These are phyloP conservation scores for Drosophila multiciliata DNA, from an alignment of 2,888 invertebrate species.

Conservation along the genomic window DNA sequence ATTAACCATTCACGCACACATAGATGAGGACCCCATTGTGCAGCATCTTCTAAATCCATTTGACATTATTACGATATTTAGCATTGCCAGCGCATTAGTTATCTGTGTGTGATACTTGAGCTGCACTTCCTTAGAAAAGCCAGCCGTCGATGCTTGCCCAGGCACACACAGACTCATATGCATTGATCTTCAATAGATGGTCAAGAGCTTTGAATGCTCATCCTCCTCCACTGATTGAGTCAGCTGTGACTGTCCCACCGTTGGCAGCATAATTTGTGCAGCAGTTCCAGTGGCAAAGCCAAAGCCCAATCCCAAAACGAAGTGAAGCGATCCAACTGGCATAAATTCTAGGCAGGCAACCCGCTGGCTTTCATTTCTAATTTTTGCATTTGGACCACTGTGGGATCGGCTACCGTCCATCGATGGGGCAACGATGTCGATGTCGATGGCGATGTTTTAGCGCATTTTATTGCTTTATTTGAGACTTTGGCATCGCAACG, in stretches of 20 bases:
- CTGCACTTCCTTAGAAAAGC: slow-evolving; percentile 47
- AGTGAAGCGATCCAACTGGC: slow-evolving; percentile 39
- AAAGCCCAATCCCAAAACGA: slow-evolving; percentile 9
- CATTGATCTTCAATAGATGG: slow-evolving; percentile 51
- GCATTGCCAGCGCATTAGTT: slow-evolving; percentile 61
- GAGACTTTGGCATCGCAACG: slow-evolving; percentile 70
- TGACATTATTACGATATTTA: slow-evolving; percentile 72
- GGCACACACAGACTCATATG: slow-evolving; percentile 6
- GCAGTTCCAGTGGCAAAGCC: slow-evolving; percentile 12
- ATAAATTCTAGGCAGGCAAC: slow-evolving; percentile 68
- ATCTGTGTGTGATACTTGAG: slow-evolving; percentile 50
- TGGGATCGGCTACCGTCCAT: slow-evolving; percentile 53
- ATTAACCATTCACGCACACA: slow-evolving; percentile 18
- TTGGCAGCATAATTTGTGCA: slow-evolving; percentile 41
- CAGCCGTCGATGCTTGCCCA: not conserved
- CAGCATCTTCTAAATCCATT: slow-evolving; percentile 40
- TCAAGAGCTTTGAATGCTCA: slow-evolving; percentile 36
- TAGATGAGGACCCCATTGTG: slow-evolving; percentile 32
- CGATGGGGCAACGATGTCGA: slow-evolving; percentile 27
- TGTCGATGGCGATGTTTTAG: slow-evolving; percentile 68
- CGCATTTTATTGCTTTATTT: slow-evolving; percentile 80
- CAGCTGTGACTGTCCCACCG: slow-evolving; percentile 41
- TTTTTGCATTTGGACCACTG: slow-evolving; percentile 76
- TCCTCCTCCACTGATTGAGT: slow-evolving; percentile 59
- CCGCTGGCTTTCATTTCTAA: slow-evolving; percentile 80